phyloP scores from a whole-genome alignment of 2,113 vertebrate species.

The Rhynchomys soricoides region DNA sequence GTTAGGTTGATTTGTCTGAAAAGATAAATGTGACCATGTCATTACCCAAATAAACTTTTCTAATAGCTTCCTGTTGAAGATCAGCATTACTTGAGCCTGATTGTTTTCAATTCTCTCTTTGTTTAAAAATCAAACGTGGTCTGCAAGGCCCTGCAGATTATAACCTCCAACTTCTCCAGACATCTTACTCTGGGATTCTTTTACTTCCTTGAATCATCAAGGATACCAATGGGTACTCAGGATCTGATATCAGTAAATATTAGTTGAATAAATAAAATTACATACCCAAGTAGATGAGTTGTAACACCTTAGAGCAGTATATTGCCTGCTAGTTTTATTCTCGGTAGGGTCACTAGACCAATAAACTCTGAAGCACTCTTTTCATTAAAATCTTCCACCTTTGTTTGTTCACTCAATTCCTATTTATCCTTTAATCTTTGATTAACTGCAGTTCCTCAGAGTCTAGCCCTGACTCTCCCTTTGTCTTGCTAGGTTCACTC shows the following conservation, averaged over 20 bases:
- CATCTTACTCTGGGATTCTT: not conserved
- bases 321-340: not conserved
- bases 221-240: not conserved
- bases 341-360: not conserved
- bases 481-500: not conserved
- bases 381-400: not conserved
- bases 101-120: constrained; percentile 17
- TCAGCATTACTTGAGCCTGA: not conserved
- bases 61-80: not conserved
- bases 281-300: not conserved
- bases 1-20: constrained; percentile 18
- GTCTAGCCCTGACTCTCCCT: not conserved
- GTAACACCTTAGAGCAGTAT: not conserved
- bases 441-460: constrained; percentile 3
- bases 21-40: not conserved
- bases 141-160: not conserved
- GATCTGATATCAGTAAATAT: constrained; percentile 11
- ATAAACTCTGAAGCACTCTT: not conserved
- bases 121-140: not conserved
- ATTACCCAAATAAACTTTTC: constrained; percentile 3
- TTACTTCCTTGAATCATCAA: constrained; percentile 14
- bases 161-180: not conserved
- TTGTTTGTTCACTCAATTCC: not conserved
- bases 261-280: constrained; percentile 38
- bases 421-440: constrained; percentile 11